Evolutionary conservation across 2,113 vertebrate genomes (phyloP).

Genomic region (Pseudopodoces humilis): DNA sequence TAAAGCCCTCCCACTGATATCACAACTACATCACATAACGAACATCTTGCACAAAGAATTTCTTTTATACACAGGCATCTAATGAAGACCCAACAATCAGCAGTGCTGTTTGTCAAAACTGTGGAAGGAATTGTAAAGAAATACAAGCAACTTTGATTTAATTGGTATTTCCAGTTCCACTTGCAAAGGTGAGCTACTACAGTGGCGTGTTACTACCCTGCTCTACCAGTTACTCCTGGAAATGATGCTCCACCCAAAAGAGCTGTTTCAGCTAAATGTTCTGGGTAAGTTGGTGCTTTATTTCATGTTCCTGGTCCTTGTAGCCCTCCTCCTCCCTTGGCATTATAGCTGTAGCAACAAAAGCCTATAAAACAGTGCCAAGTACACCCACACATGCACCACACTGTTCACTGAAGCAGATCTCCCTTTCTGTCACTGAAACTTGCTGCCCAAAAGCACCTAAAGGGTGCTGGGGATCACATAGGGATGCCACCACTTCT

Average conservation of each 20-base stretch:
- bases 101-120: background rate
- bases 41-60: background rate
- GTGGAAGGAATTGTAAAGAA: background rate
- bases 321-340: background rate
- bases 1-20: background rate
- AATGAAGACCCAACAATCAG: background rate
- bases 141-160: background rate
- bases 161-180: background rate
- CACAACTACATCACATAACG: rapidly evolving
- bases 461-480: rapidly evolving
- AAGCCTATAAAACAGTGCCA: background rate
- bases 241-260: constrained; percentile 16
- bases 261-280: background rate
- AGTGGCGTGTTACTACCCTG: background rate
- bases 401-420: background rate
- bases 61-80: background rate
- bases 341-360: constrained; percentile 1
- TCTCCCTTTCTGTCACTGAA: background rate
- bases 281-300: background rate
- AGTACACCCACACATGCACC: background rate
- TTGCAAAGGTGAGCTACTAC: background rate
- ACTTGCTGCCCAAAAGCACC: background rate
- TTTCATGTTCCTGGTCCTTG: background rate
- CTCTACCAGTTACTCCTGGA: constrained; percentile 43
- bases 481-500: rapidly evolving